Evolutionary conservation across 1,140 invertebrate species (phyloP).

Genomic region (Aphelenchoides avenae): DNA sequence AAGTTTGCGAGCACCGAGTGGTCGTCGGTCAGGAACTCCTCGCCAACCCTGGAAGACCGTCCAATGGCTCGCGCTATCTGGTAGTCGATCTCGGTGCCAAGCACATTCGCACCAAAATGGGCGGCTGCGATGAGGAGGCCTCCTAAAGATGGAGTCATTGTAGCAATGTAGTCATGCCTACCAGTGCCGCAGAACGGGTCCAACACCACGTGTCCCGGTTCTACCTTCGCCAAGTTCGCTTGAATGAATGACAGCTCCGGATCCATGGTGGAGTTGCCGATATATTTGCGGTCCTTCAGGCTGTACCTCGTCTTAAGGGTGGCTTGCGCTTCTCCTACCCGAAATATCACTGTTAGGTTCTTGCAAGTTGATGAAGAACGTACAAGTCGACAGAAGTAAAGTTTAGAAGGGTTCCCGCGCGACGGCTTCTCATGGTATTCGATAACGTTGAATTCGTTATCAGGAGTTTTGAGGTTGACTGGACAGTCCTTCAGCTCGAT

Average conservation of each 20-base stretch:
- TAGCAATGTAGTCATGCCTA: slow-evolving; percentile 10
- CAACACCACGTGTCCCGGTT: slow-evolving; percentile 57
- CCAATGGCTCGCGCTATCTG: slow-evolving; percentile 60
- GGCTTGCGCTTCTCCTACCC: slow-evolving; percentile 61
- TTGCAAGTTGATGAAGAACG: slow-evolving; percentile 13
- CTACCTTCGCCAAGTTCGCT: slow-evolving; percentile 60
- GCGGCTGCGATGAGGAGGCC: slow-evolving; percentile 63
- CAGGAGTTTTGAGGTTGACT: slow-evolving; percentile 35
- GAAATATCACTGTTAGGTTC: slow-evolving; percentile 15
- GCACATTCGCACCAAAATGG: slow-evolving; percentile 61
- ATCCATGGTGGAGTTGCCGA: slow-evolving; percentile 64
- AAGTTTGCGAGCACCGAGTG: slow-evolving; percentile 62
- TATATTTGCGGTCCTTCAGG: slow-evolving; percentile 58
- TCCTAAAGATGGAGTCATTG: slow-evolving; percentile 50
- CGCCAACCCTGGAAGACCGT: slow-evolving; percentile 61
- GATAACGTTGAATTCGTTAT: slow-evolving; percentile 39
- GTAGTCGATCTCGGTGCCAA: slow-evolving; percentile 64
- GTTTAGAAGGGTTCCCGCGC: not conserved
- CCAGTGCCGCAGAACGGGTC: slow-evolving; percentile 64
- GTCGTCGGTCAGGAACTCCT: slow-evolving; percentile 52
- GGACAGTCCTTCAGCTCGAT: slow-evolving; percentile 25
- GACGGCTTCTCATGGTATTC: slow-evolving; percentile 35
- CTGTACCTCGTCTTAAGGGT: slow-evolving; percentile 59
- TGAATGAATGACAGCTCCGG: slow-evolving; percentile 63
- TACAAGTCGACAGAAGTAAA: slow-evolving; percentile 45